Base-by-base conservation (phyloP, 2,888 invertebrate species). In the Metallyticus violacea region DNA sequence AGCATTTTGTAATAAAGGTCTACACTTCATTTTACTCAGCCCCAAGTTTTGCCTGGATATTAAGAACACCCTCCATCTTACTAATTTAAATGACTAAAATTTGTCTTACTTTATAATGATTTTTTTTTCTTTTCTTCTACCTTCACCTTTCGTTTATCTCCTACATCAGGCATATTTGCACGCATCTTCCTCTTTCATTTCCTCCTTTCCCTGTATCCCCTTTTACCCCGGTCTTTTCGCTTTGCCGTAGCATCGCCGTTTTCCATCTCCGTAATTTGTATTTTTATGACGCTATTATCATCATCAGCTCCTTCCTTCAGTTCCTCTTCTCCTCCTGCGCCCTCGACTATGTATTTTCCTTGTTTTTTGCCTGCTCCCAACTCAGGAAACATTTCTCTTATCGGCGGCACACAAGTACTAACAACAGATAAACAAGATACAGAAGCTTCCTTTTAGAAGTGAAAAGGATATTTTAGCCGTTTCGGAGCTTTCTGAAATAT, bases 231-330 rank as follows among this genome's bases (percentile, higher is more conserved):
- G 22, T n/a, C 6, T 29, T 22, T 62, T 62, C 40, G 76, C 76
- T 76, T 83, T 76, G 25, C 77, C 83, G 62, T 26, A 27, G 26
- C 27, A 62, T n/a, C 77, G 22, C 76, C 80, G 28, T 81, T 77
- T 40, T 81, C 78, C 86, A 81, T 28, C 78, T 30, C 76, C 81
- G 77, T 82, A 86, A 86, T 86, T 86, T 77, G 81, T 27, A 86
- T 81, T 86, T 85, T 86, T 86, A 86, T 81, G 86, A 82, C 82
- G 77, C 81, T 85, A 85, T 85, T 86, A 86, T 79, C 40, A n/a
- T 40, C 81, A 28, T 27, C 81, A 81, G 28, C 81, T 30, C 25
- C 26, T 81, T 81, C 7, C 40, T 15, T 25, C 7, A 40, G 9
- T 40, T 40, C 81, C 7, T 7, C 7, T 9, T 28, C 29, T 22